phyloP scores from a whole-genome alignment of 2,797 vertebrate genomes.

The Aeoliscus strigatus region DNA sequence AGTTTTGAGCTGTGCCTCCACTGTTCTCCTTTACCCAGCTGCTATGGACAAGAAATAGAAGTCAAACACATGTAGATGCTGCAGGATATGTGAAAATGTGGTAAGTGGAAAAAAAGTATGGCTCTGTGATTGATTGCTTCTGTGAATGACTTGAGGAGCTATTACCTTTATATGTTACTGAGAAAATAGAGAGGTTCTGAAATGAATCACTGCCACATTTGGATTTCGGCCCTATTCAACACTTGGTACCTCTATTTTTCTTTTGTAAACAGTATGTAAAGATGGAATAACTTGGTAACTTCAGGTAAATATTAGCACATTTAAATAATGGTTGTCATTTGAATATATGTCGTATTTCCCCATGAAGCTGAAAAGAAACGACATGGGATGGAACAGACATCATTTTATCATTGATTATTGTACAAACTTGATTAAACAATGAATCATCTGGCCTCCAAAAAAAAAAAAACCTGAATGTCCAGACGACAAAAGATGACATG shows the following conservation, averaged over 20 bases:
- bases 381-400: background rate
- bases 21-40: conserved; percentile 27
- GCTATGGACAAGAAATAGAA: conserved; percentile 32
- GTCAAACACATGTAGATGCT: conserved; percentile 16
- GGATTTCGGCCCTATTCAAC: too few species aligned
- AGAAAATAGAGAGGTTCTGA: too few species aligned
- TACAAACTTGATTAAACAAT: too few species aligned
- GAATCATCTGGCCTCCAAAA: too few species aligned
- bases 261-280: background rate
- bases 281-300: background rate
- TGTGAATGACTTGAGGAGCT: conserved; percentile 1
- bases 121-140: conserved; percentile 12
- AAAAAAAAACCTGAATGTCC: too few species aligned
- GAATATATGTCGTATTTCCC: too few species aligned
- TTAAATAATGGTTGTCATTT: too few species aligned
- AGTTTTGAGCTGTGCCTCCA: conserved; percentile 19
- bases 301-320: background rate
- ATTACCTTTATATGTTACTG: conserved; percentile 1
- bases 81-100: conserved; percentile 22
- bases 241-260: too few species aligned
- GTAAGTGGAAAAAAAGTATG: conserved; percentile 11
- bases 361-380: conserved; percentile 3
- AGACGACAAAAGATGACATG: too few species aligned
- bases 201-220: too few species aligned
- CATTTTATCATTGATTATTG: too few species aligned